A percentile compares a stretch with the other conserved stretches of the same genome.
phyloP scores from a whole-genome alignment of 2,113 vertebrate genomes.

The Furnarius figulus region DNA sequence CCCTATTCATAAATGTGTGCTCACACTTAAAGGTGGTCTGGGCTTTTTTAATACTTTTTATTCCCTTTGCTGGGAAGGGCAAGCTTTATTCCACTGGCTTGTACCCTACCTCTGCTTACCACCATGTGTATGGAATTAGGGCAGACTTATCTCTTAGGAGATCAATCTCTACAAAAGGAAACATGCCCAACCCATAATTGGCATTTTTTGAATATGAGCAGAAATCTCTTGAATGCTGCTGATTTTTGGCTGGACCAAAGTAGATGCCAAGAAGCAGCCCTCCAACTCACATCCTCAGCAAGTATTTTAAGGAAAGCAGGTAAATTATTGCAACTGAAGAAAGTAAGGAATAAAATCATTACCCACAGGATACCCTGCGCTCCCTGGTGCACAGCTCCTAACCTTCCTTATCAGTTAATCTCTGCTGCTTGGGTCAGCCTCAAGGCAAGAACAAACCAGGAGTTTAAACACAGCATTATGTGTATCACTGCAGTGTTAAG shows the following conservation, averaged over 20 bases:
- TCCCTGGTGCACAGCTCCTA: background rate
- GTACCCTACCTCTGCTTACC: background rate
- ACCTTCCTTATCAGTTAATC: background rate
- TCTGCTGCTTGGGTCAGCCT: background rate
- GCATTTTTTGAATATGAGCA: background rate
- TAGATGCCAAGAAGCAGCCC: background rate
- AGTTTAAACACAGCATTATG: background rate
- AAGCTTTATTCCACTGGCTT: background rate
- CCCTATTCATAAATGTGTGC: background rate
- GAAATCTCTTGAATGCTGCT: background rate
- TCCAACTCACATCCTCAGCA: background rate
- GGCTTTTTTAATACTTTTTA: background rate
- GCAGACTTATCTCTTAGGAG: background rate
- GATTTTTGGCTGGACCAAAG: background rate
- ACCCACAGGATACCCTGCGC: background rate
- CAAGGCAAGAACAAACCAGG: background rate
- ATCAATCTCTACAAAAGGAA: background rate
- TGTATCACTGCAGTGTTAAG: background rate
- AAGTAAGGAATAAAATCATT: background rate
- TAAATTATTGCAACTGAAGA: background rate
- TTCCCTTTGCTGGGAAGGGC: background rate
- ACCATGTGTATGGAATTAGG: fast-evolving
- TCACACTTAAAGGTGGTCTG: background rate
- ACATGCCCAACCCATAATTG: fast-evolving
- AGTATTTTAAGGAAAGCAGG: background rate